Conservation (phyloP, 2,113 vertebrate genomes). For the Progne subis region DNA sequence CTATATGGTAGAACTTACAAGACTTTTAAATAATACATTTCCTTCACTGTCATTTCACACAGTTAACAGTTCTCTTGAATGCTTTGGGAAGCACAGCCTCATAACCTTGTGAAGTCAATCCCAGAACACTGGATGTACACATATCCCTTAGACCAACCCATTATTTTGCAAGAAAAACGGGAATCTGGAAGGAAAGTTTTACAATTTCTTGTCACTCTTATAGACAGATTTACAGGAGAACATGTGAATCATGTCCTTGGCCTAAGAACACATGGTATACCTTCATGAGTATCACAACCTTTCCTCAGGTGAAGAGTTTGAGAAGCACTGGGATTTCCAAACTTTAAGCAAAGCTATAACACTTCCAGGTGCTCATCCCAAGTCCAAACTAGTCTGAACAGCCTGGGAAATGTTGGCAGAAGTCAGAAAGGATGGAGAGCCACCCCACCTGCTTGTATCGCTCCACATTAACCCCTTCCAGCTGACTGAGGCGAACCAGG, state of each 20-base stretch:
- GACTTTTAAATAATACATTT: background rate
- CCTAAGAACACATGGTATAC: background rate
- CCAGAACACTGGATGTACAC: background rate
- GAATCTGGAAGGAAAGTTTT: background rate
- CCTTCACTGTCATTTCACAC: background rate
- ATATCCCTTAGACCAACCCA: background rate
- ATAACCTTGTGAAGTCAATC: background rate
- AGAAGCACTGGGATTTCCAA: background rate
- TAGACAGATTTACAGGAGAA: background rate
- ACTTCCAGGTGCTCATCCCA: background rate
- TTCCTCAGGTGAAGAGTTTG: background rate
- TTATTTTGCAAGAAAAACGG: background rate
- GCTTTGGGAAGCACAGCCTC: background rate
- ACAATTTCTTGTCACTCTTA: background rate
- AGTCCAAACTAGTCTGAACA: background rate
- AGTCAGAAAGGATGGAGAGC: background rate
- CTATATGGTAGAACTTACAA: background rate
- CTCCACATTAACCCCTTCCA: slow-evolving; percentile 97
- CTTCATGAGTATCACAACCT: background rate
- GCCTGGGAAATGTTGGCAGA: background rate
- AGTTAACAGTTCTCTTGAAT: background rate
- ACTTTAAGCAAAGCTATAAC: background rate
- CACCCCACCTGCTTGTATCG: slow-evolving; percentile 91
- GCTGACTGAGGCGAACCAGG: slow-evolving; percentile 94
- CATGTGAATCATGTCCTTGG: rapidly evolving